These are phyloP conservation scores for Rhingia campestris DNA, from an alignment of 2,888 invertebrate species.

Conservation along the genomic window DNA sequence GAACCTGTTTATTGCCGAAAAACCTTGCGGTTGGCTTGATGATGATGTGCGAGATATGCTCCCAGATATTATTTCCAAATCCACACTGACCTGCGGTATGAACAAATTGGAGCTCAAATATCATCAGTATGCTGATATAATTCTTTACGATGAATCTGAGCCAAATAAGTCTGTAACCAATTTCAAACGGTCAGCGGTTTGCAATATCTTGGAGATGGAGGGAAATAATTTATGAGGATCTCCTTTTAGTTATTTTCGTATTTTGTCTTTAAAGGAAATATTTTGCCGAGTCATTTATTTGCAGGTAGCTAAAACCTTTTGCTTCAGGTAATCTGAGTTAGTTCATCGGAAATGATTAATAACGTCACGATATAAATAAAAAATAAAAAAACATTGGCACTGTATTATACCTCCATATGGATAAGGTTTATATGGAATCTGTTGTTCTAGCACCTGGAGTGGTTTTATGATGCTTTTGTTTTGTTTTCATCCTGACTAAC, in stretches of 20 bases:
- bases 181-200: slow-evolving; percentile 49
- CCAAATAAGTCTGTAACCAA: slow-evolving; percentile 41
- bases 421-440: too few species aligned
- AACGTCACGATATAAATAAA: slow-evolving; percentile 32
- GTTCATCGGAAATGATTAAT: slow-evolving; percentile 53
- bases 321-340: slow-evolving; percentile 25
- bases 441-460: too few species aligned
- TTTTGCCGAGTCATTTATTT: slow-evolving; percentile 38
- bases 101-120: slow-evolving; percentile 69
- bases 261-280: neutral
- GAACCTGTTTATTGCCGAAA: slow-evolving; percentile 49
- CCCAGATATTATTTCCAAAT: slow-evolving; percentile 59
- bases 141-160: slow-evolving; percentile 58
- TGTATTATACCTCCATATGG: too few species aligned
- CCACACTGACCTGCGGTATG: slow-evolving; percentile 61
- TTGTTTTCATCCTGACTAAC: too few species aligned
- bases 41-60: slow-evolving; percentile 37
- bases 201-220: slow-evolving; percentile 39
- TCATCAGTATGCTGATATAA: slow-evolving; percentile 53
- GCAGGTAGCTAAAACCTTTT: slow-evolving; percentile 46
- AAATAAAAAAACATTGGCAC: too few species aligned
- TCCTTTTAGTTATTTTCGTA: slow-evolving; percentile 17
- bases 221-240: slow-evolving; percentile 64
- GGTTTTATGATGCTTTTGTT: too few species aligned
- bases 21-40: slow-evolving; percentile 23